phyloP scores from a whole-genome alignment of 35 echinoderm and acorn worm genomes.

The Lytechinus pictus region DNA sequence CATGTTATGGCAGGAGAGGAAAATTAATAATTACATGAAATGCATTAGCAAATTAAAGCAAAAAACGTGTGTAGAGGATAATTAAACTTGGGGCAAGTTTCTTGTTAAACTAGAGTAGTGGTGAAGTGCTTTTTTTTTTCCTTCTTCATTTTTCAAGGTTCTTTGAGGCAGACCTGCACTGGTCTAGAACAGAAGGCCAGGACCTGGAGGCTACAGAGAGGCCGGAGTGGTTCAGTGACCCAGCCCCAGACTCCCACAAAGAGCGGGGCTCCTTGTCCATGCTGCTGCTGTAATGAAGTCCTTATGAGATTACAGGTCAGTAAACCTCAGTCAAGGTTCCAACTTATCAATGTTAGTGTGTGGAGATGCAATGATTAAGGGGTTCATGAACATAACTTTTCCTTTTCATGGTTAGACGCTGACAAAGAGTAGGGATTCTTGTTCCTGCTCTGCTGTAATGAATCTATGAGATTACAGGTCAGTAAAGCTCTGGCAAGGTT shows the following conservation, averaged over 20 bases:
- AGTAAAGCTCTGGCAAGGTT: neutral
- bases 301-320: slow-evolving; percentile 57
- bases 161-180: slow-evolving; percentile 38
- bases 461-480: slow-evolving; percentile 57
- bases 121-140: no score
- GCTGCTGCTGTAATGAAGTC: slow-evolving; percentile 64
- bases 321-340: neutral
- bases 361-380: no score
- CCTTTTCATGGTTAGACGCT: neutral
- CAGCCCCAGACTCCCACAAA: slow-evolving; percentile 41
- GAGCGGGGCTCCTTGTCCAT: slow-evolving; percentile 44
- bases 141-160: neutral
- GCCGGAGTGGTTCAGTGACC: slow-evolving; percentile 42
- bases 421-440: slow-evolving; percentile 18
- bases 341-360: no score
- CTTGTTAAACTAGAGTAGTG: no score
- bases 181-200: slow-evolving; percentile 33
- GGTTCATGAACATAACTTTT: no score
- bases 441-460: slow-evolving; percentile 54
- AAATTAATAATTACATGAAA: no score
- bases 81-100: no score
- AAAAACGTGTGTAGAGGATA: no score
- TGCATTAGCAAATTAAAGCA: no score
- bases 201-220: slow-evolving; percentile 46
- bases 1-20: no score